These are phyloP conservation scores for Henricia sp. DNA, from an alignment of 53 echinoderm and acorn worm genomes.

Conservation along the genomic window DNA sequence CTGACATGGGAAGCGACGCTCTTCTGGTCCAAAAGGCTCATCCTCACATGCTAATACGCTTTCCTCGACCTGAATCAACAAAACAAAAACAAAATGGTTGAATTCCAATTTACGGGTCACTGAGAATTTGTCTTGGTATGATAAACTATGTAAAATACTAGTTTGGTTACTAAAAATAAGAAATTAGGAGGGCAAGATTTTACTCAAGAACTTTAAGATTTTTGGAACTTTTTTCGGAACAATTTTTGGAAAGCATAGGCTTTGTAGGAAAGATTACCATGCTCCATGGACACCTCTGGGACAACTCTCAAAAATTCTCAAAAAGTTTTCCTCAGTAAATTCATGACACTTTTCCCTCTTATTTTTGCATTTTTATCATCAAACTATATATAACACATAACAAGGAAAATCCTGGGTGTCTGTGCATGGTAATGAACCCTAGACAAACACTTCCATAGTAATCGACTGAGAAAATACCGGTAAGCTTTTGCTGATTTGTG, in stretches of 20 bases:
- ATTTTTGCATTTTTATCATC: too few relatives aligned
- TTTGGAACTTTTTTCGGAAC: neutral
- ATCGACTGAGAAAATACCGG: too few relatives aligned
- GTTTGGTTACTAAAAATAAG: neutral
- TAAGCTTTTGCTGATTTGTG: too few relatives aligned
- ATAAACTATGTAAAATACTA: neutral
- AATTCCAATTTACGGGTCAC: neutral
- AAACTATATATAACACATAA: too few relatives aligned
- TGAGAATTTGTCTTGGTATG: neutral
- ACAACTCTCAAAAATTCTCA: too few relatives aligned
- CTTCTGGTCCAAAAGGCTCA: slow-evolving; percentile 45
- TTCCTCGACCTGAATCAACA: neutral
- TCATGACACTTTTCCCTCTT: too few relatives aligned
- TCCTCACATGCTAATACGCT: slow-evolving; percentile 55
- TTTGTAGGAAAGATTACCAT: too few relatives aligned
- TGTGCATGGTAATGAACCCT: too few relatives aligned
- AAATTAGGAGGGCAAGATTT: neutral
- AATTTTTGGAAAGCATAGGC: neutral
- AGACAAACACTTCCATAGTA: too few relatives aligned
- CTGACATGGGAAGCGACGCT: slow-evolving; percentile 54
- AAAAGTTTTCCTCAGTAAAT: too few relatives aligned
- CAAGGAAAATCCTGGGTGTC: too few relatives aligned
- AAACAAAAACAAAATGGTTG: neutral
- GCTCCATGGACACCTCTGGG: too few relatives aligned
- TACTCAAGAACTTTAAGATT: neutral